Evolutionary conservation across 2,113 vertebrate species (phyloP).

Genomic region (Chascanopsetta lugubris): DNA sequence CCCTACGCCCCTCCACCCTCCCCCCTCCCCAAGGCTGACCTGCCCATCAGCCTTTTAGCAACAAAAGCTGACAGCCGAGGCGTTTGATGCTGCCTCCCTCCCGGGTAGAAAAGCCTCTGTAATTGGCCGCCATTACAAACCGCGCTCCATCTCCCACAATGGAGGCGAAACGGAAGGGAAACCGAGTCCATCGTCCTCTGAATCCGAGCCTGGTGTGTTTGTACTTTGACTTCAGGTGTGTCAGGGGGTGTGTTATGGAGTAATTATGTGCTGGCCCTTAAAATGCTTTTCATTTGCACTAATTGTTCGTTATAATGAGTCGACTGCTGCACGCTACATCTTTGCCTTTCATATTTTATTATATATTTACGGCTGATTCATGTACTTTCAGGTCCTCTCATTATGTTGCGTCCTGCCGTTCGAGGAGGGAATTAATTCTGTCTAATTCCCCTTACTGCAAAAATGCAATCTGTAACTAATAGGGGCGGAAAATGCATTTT

Average conservation of each 20-base stretch:
- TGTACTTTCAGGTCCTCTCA: constrained; percentile 1
- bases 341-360: not conserved
- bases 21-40: constrained; percentile 30
- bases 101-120: constrained; percentile 67
- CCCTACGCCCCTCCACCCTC: too few relatives aligned
- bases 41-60: constrained; percentile 43
- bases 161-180: constrained; percentile 29
- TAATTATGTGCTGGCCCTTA: too few relatives aligned
- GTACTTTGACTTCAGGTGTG: too few relatives aligned
- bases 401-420: not conserved
- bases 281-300: too few relatives aligned
- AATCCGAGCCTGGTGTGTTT: too few relatives aligned
- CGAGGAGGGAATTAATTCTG: constrained; percentile 22
- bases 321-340: not conserved
- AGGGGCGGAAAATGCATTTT: constrained; percentile 61
- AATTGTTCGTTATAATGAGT: not conserved
- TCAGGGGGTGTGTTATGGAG: too few relatives aligned
- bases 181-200: constrained; percentile 14
- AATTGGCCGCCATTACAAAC: constrained; percentile 75
- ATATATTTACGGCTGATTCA: constrained; percentile 34
- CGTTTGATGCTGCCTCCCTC: constrained; percentile 60
- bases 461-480: constrained; percentile 54
- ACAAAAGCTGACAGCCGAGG: constrained; percentile 60
- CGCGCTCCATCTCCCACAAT: constrained; percentile 45
- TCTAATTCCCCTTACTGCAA: constrained; percentile 53